Percentiles rank a stretch among this genome's conserved stretches.
Evolutionary conservation across 2,888 invertebrate species (phyloP).

Genomic region (Creontiades dilutus): DNA sequence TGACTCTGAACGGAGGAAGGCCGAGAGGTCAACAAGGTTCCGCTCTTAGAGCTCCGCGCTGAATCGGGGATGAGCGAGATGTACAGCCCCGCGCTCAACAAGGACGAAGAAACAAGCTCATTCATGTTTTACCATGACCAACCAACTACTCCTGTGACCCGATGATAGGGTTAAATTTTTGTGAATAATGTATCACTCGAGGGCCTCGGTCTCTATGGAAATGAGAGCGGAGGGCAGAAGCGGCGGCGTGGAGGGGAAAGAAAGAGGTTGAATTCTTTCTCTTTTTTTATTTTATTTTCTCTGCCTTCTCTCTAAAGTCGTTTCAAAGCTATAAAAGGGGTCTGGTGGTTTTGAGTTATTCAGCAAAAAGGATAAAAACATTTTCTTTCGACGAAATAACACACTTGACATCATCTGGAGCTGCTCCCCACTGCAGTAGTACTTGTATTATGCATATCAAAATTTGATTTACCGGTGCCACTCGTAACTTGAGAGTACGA

Average conservation of each 20-base stretch:
- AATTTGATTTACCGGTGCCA: too few species aligned
- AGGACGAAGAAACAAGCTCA: conserved; percentile 32
- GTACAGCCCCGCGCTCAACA: background rate
- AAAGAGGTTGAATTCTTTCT: conserved; percentile 9
- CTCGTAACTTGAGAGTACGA: too few species aligned
- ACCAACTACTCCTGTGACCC: conserved; percentile 36
- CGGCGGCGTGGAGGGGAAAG: background rate
- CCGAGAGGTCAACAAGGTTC: conserved; percentile 39
- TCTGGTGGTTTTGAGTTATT: conserved; percentile 4
- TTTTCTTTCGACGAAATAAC: conserved; percentile 22
- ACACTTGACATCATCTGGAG: background rate
- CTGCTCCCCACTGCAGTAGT: background rate
- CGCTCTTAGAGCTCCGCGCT: conserved; percentile 4
- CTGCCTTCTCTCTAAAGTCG: conserved; percentile 12
- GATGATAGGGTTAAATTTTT: conserved; percentile 35
- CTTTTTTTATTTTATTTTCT: background rate
- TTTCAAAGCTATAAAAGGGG: conserved; percentile 39
- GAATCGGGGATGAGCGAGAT: conserved; percentile 10
- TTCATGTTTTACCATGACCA: conserved; percentile 34
- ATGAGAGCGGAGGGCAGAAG: background rate
- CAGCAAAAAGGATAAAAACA: conserved; percentile 32
- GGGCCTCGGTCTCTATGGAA: conserved; percentile 17
- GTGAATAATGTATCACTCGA: conserved; percentile 33
- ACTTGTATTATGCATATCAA: too few species aligned
- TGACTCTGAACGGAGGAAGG: background rate